Evolutionary conservation across 1,140 invertebrate genomes (phyloP), one percentile per base, ranked within the genome.

Genomic region (Aradophagus sp.): DNA sequence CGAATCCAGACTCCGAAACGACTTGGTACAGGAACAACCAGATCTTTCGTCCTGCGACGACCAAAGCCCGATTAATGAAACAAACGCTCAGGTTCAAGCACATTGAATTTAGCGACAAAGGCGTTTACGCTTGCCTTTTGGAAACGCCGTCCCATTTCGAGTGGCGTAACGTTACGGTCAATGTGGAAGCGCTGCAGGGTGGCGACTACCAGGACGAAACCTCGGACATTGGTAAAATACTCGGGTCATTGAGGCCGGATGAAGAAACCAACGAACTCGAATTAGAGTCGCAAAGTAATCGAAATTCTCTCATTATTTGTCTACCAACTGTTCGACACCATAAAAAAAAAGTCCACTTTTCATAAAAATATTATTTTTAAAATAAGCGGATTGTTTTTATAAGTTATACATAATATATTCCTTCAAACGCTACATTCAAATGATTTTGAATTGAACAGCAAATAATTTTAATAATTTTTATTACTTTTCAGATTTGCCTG

Each of bases 181-280:
- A 61, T 16, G 76, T 84, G 16, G 79, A 80, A 12, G 27, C 62
- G 1, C 27, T 73, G 13, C 78, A 78, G 29, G 75, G 77, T 59
- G 77, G 83, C 12, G 77, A 76, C 31, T 78, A 77, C 27, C 66
- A 74, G 12, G 76, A 76, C 14, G 79, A 81, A 1, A 59, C 23
- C 15, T 66, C 73, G 0, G 71, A 63, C 5, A 58, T 77, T 8
- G 80, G 67, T 6, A 68, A 44, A 44, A 45, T 73, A 0, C 66
- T 80, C 0, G 77, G 71, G 2, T 70, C 77, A 0, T 32, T 77
- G n/a, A 76, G 74, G 19, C 73, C 80, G 1, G 79, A 80, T 3
- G 81, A 85, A 5, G 80, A 84, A 41, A 83, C 79, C 20, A 85
- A 86, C 45, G 82, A 84, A 55, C 68, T 86, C 12, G 79, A 84